phyloP scores from a whole-genome alignment of 2,888 invertebrate species.

The Xanthia icteritia region DNA sequence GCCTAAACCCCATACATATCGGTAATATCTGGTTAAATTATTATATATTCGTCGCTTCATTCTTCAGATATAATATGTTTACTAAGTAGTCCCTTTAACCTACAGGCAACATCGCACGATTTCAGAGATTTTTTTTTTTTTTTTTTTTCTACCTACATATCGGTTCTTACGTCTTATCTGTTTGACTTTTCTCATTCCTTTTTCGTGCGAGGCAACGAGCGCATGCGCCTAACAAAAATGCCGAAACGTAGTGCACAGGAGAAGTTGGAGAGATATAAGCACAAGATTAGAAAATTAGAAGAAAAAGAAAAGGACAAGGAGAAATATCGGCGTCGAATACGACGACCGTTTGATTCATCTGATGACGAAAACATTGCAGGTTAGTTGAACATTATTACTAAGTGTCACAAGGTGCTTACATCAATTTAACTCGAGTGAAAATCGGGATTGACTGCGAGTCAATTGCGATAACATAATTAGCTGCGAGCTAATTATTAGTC shows the following conservation, averaged over 20 bases:
- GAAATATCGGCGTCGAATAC: neutral
- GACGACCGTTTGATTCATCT: neutral
- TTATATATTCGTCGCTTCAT: no score
- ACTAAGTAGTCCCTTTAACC: no score
- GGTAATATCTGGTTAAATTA: neutral
- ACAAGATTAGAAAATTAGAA: neutral
- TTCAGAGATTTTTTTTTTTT: no score
- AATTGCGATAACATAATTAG: constrained; percentile 1
- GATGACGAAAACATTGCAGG: neutral
- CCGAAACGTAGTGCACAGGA: neutral
- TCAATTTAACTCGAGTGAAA: neutral
- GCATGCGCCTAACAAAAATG: neutral
- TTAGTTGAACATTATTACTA: neutral
- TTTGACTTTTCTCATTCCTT: neutral
- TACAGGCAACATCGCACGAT: no score
- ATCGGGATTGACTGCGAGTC: constrained; percentile 2
- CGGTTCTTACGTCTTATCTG: no score
- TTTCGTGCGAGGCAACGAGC: neutral
- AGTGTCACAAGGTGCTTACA: no score
- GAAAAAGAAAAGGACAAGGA: neutral
- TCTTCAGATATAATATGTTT: no score
- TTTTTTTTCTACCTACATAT: no score
- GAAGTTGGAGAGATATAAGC: neutral
- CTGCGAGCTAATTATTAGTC: constrained; percentile 7
- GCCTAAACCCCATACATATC: neutral